Percentiles rank a stretch among this genome's conserved stretches.
These are phyloP conservation scores for Dryomyza anilis DNA, from an alignment of 2,888 invertebrate genomes.

Conservation along the genomic window DNA sequence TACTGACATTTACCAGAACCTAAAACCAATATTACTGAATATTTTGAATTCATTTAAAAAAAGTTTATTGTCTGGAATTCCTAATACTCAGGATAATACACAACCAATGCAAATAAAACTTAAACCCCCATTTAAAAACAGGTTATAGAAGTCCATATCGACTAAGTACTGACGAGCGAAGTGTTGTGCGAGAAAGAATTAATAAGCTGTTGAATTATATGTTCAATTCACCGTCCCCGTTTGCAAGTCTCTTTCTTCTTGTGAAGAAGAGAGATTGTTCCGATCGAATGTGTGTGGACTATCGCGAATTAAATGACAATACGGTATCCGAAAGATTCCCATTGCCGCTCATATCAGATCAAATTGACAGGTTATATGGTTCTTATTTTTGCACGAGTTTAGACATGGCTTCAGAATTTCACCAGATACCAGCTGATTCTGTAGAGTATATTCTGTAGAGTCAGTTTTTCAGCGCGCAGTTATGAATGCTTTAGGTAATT, in stretches of 20 bases:
- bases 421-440: slow-evolving; percentile 19
- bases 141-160: not conserved
- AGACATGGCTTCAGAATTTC: slow-evolving; percentile 28
- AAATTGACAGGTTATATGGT: slow-evolving; percentile 25
- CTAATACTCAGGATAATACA: not conserved
- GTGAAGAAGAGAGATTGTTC: slow-evolving; percentile 23
- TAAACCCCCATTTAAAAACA: not conserved
- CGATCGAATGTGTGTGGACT: slow-evolving; percentile 15
- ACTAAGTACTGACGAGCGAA: not conserved
- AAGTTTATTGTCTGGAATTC: not conserved
- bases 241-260: slow-evolving; percentile 9
- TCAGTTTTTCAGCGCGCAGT: no score
- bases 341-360: slow-evolving; percentile 19
- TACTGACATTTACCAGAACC: not conserved
- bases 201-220: not conserved
- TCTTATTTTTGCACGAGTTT: slow-evolving; percentile 1
- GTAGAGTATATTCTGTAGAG: no score
- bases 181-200: no score
- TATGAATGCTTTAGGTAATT: not conserved
- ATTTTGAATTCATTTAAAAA: not conserved
- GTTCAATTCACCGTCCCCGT: slow-evolving; percentile 10
- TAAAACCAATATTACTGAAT: not conserved
- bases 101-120: not conserved
- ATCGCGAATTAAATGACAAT: slow-evolving; percentile 1
- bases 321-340: slow-evolving; percentile 7